Percentiles rank a stretch among this genome's conserved stretches.
Evolutionary conservation across 1,140 invertebrate genomes (phyloP).

Genomic region (Choristoneura fumiferana): DNA sequence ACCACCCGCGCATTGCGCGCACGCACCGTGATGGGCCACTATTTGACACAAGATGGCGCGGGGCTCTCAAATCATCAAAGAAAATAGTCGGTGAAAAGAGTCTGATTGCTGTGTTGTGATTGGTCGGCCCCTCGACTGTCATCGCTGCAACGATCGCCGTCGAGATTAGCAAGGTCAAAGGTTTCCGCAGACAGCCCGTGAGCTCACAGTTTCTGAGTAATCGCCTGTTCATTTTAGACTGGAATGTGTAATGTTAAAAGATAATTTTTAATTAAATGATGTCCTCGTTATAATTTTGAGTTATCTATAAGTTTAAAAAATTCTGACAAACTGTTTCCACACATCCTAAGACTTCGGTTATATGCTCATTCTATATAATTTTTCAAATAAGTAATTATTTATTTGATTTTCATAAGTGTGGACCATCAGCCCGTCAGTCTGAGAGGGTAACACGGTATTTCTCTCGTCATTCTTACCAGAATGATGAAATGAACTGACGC

Average conservation of each 20-base stretch:
- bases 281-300: no score
- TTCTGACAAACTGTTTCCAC: no score
- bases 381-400: no score
- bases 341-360: no score
- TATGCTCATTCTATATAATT: no score
- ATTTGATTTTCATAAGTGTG: no score
- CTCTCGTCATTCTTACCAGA: no score
- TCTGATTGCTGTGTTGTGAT: constrained; percentile 49
- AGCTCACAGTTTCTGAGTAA: constrained; percentile 14
- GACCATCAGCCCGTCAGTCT: no score
- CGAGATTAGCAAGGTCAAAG: constrained; percentile 40
- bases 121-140: constrained; percentile 38
- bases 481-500: no score
- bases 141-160: constrained; percentile 34
- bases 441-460: no score
- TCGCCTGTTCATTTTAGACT: not conserved
- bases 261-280: not conserved
- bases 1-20: constrained; percentile 2
- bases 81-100: constrained; percentile 54
- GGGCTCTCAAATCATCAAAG: constrained; percentile 60
- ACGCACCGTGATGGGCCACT: not conserved
- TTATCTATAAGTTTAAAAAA: no score
- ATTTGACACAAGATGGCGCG: constrained; percentile 43
- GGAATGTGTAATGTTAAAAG: constrained; percentile 1
- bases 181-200: not conserved